Evolutionary conservation across 2,888 invertebrate genomes (phyloP).

Genomic region (Tetanocera ferruginea): DNA sequence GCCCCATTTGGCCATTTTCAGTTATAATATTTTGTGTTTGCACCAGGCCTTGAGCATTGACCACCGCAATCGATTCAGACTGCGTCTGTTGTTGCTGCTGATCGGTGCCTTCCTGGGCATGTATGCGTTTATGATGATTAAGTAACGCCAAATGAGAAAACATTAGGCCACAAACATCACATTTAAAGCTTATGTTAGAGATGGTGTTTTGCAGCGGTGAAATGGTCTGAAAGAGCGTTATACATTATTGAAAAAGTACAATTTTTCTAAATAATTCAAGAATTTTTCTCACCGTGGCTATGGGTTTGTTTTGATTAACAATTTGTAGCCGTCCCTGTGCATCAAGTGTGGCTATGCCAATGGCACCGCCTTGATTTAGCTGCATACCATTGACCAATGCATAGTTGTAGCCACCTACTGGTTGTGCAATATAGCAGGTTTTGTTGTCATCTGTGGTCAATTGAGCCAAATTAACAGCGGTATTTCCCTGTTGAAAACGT

Average conservation of each 20-base stretch:
- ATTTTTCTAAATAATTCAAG: neutral
- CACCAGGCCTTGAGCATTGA: slow-evolving; percentile 70
- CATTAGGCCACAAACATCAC: slow-evolving; percentile 88
- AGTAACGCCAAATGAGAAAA: slow-evolving; percentile 85
- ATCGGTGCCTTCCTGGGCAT: slow-evolving; percentile 75
- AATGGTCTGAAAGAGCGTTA: slow-evolving; percentile 48
- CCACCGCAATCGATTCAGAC: slow-evolving; percentile 72
- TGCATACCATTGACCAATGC: slow-evolving; percentile 90
- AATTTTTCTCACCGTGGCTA: slow-evolving; percentile 62
- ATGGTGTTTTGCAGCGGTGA: slow-evolving; percentile 76
- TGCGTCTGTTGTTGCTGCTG: slow-evolving; percentile 55
- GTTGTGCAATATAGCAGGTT: slow-evolving; percentile 82
- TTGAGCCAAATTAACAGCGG: slow-evolving; percentile 78
- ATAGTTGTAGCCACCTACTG: slow-evolving; percentile 81
- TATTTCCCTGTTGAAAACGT: slow-evolving; percentile 64
- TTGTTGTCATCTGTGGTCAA: slow-evolving; percentile 76
- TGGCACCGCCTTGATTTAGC: slow-evolving; percentile 74
- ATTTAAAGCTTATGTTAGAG: slow-evolving; percentile 88
- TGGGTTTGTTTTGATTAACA: slow-evolving; percentile 69
- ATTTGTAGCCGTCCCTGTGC: slow-evolving; percentile 69
- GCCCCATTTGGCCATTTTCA: slow-evolving; percentile 70
- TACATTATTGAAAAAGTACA: neutral
- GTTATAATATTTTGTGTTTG: slow-evolving; percentile 69
- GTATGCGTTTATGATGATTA: slow-evolving; percentile 89
- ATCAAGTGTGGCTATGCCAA: slow-evolving; percentile 69